A percentile compares a stretch with the other conserved stretches of the same genome.
Evolutionary conservation across 2,797 vertebrate genomes (phyloP).

Genomic region (Linurgus olivaceus): DNA sequence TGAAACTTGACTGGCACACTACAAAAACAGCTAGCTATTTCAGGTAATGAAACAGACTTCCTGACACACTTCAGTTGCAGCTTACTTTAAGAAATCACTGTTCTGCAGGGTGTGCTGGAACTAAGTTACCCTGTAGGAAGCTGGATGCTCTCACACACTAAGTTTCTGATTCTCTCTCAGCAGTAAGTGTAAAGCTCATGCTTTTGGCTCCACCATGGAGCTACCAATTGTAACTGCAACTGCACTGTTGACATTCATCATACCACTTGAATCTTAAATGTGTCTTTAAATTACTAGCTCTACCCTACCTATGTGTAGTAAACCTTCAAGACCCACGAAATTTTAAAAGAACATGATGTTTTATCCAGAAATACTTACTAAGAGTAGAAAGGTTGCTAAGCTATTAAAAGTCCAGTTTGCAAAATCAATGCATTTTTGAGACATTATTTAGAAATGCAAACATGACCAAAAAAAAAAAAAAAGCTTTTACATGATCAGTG

Average conservation of each 20-base stretch:
- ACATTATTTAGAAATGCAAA: not conserved
- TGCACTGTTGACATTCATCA: not conserved
- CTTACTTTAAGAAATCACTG: not conserved
- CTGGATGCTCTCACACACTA: not conserved
- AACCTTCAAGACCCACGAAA: not conserved
- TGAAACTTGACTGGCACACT: not conserved
- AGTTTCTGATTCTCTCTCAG: not conserved
- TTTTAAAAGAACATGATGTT: not conserved
- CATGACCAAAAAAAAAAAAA: not conserved
- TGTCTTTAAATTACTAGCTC: not conserved
- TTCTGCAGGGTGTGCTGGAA: not conserved
- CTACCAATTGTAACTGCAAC: conserved; percentile 74
- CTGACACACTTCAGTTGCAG: not conserved
- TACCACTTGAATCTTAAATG: not conserved
- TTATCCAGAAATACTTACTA: not conserved
- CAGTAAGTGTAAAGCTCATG: conserved; percentile 64
- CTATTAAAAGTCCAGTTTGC: not conserved
- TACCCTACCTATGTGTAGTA: not conserved
- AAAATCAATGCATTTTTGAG: not conserved
- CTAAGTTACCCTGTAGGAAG: conserved; percentile 21
- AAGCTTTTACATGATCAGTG: not conserved
- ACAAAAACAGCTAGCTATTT: not conserved
- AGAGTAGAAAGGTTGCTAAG: not conserved
- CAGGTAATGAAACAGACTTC: not conserved
- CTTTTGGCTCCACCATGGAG: conserved; percentile 80